Evolutionary conservation across 92 coral and sea anemone genomes (phyloP).

Genomic region (Porites evermanni): DNA sequence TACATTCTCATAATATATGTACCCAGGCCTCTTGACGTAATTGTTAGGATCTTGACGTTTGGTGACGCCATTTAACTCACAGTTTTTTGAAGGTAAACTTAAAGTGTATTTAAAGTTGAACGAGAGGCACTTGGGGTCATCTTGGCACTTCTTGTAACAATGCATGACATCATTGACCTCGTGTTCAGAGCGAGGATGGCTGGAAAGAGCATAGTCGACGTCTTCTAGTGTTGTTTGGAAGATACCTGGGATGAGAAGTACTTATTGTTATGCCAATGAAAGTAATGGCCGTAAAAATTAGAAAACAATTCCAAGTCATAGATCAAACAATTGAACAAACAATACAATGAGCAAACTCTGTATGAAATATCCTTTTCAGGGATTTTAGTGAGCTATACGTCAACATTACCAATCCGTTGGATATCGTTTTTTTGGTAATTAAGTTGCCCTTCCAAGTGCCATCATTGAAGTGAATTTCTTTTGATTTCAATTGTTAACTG

Average conservation of each 20-base stretch:
- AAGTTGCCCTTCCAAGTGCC: no score
- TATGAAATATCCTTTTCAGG: no score
- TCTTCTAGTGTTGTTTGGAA: constrained; percentile 13
- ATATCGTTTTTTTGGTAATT: no score
- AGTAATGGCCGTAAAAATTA: no score
- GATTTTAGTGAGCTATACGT: no score
- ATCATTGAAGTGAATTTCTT: no score
- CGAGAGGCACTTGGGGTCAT: constrained; percentile 20
- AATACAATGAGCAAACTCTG: no score
- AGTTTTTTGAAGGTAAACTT: neutral
- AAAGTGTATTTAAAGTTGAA: constrained; percentile 13
- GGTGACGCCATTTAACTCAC: constrained; percentile 5
- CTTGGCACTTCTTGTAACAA: constrained; percentile 19
- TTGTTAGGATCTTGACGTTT: constrained; percentile 1
- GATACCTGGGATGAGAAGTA: neutral
- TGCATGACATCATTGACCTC: constrained; percentile 7
- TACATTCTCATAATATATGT: constrained; percentile 7
- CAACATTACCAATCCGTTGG: no score
- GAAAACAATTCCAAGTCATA: no score
- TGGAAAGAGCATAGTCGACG: neutral
- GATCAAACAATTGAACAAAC: no score
- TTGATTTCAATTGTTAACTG: no score
- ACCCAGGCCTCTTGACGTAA: constrained; percentile 28
- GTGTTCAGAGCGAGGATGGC: neutral
- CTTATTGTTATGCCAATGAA: no score